Evolutionary conservation across 2,797 vertebrate species (phyloP).

Genomic region (Cirrhinus molitorella): DNA sequence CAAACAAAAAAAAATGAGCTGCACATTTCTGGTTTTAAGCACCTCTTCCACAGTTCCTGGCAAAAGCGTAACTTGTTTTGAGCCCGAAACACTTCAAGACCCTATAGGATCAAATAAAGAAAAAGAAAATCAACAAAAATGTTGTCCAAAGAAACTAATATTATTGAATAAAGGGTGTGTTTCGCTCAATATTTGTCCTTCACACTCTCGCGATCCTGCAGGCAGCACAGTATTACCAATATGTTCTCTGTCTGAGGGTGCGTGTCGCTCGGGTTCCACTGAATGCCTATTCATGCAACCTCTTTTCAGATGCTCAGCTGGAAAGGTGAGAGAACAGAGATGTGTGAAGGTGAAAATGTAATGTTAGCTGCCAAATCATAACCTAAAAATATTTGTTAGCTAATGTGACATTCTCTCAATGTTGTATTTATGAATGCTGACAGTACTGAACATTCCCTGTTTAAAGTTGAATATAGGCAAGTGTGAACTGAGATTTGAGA

Average conservation of each 20-base stretch:
- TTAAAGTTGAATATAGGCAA: background rate
- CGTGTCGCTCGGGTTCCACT: background rate
- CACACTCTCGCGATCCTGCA: background rate
- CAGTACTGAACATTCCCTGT: background rate
- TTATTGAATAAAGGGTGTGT: slow-evolving; percentile 3
- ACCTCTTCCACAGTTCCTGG: background rate
- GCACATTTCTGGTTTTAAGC: background rate
- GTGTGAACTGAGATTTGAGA: background rate
- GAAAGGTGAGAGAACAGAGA: background rate
- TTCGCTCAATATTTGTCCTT: slow-evolving; percentile 11
- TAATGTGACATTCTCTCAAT: background rate
- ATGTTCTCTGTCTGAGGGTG: background rate
- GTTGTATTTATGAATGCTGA: background rate
- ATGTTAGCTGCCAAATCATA: background rate
- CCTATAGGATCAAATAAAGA: background rate
- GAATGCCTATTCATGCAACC: slow-evolving; percentile 13
- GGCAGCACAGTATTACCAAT: background rate
- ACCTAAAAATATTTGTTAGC: slow-evolving; percentile 6
- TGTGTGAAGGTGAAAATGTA: slow-evolving; percentile 13
- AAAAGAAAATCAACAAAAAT: background rate
- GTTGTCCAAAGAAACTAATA: background rate
- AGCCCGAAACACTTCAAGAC: background rate
- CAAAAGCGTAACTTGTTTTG: background rate
- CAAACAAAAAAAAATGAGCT: too few relatives aligned
- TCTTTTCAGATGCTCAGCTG: slow-evolving; percentile 16